Conservation (phyloP, 2,797 vertebrate genomes). For the Champsocephalus esox region DNA sequence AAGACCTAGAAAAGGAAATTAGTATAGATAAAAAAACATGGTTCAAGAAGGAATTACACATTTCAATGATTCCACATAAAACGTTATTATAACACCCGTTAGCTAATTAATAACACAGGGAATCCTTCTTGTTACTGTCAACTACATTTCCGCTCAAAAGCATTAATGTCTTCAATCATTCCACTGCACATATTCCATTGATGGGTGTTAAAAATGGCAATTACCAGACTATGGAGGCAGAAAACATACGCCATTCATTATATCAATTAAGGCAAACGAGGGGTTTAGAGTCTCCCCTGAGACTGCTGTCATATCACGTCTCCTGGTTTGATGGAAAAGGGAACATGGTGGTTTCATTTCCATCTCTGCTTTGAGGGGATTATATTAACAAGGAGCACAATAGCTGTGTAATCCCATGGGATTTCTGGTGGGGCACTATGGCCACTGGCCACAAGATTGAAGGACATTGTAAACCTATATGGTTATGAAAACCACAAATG, state of each 20-base stretch:
- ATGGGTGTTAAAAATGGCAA: slow-evolving; percentile 87
- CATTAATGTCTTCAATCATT: slow-evolving; percentile 82
- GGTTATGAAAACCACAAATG: slow-evolving; percentile 17
- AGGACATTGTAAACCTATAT: slow-evolving; percentile 17
- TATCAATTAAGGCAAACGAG: slow-evolving; percentile 87
- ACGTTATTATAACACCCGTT: slow-evolving; percentile 74
- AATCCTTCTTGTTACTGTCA: slow-evolving; percentile 72
- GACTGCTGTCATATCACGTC: slow-evolving; percentile 76
- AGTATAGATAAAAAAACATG: slow-evolving; percentile 41
- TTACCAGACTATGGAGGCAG: slow-evolving; percentile 83
- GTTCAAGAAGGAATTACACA: slow-evolving; percentile 74
- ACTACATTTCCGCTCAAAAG: slow-evolving; percentile 77
- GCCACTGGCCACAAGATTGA: slow-evolving; percentile 41
- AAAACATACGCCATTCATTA: slow-evolving; percentile 84
- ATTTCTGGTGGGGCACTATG: slow-evolving; percentile 27
- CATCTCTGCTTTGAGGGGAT: slow-evolving; percentile 54
- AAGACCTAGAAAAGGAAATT: slow-evolving; percentile 48
- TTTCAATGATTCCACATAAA: slow-evolving; percentile 78
- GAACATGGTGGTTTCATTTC: slow-evolving; percentile 59
- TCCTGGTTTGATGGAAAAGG: slow-evolving; percentile 73
- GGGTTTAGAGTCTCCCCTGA: slow-evolving; percentile 82
- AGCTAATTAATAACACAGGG: slow-evolving; percentile 78
- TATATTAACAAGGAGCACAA: slow-evolving; percentile 47
- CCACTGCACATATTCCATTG: slow-evolving; percentile 81
- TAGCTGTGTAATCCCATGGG: slow-evolving; percentile 31